Conservation (phyloP, 2,888 invertebrate species). For the Plebejus anna region DNA sequence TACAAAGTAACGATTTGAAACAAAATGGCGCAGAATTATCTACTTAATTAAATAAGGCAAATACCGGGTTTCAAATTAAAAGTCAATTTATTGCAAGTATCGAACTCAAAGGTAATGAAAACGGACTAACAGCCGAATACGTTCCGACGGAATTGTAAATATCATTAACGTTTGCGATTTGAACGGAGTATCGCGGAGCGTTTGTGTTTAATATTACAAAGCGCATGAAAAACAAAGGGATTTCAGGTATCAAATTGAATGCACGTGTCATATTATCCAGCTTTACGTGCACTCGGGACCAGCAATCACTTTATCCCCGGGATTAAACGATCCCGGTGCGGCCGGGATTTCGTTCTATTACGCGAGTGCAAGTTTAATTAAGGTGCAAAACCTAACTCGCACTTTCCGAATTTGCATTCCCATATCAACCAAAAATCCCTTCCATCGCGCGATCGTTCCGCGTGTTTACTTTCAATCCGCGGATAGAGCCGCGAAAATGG, state of each 20-base stretch:
- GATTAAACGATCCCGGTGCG: slow-evolving; percentile 17
- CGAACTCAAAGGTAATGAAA: slow-evolving; percentile 21
- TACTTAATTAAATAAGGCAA: slow-evolving; percentile 1
- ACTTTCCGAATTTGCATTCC: not conserved
- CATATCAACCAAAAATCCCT: not conserved
- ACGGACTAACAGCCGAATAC: slow-evolving; percentile 1
- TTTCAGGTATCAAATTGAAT: slow-evolving; percentile 27
- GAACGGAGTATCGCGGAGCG: slow-evolving; percentile 15
- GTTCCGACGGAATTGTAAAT: slow-evolving; percentile 4
- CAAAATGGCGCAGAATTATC: not conserved
- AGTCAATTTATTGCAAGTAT: slow-evolving; percentile 19
- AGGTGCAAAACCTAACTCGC: slow-evolving; percentile 16
- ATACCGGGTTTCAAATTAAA: not conserved
- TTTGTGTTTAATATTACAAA: slow-evolving; percentile 25
- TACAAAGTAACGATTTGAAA: slow-evolving; percentile 1
- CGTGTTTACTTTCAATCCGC: slow-evolving; percentile 11
- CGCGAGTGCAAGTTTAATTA: slow-evolving; percentile 3
- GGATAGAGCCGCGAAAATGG: slow-evolving; percentile 2
- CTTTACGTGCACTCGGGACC: slow-evolving; percentile 20
- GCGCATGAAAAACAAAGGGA: slow-evolving; percentile 22
- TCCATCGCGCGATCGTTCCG: not conserved
- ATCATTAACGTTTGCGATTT: slow-evolving; percentile 21
- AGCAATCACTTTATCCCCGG: slow-evolving; percentile 23
- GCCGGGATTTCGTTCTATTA: slow-evolving; percentile 24
- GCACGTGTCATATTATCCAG: slow-evolving; percentile 28